Percentiles rank a stretch among this genome's conserved stretches.
Conservation (phyloP, 2,113 vertebrate species). For the Odontophorus gujanensis region DNA sequence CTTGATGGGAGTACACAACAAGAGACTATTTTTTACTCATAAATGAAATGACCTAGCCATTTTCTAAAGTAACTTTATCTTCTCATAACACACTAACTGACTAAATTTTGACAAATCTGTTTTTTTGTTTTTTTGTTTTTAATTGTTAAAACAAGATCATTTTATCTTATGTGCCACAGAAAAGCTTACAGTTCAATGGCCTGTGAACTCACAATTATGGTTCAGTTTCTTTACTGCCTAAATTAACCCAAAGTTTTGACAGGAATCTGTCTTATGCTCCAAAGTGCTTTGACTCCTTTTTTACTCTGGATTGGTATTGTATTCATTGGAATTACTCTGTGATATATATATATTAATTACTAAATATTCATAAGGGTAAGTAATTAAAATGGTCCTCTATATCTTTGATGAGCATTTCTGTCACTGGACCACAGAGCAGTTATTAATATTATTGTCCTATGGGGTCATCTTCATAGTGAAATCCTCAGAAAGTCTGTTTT, state of each 20-base stretch:
- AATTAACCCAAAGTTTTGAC: not conserved
- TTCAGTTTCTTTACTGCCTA: not conserved
- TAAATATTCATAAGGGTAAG: conserved; percentile 3
- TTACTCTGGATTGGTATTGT: not conserved
- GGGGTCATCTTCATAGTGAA: not conserved
- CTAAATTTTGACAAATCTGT: not conserved
- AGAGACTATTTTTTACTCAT: not conserved
- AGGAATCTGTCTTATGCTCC: not conserved
- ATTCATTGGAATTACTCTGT: not conserved
- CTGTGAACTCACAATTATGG: not conserved
- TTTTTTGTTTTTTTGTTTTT: not conserved
- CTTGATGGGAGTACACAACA: not conserved
- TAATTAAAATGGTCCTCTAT: not conserved
- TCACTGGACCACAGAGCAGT: not conserved
- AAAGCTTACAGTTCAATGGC: not conserved
- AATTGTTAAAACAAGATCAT: not conserved
- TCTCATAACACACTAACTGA: not conserved
- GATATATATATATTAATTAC: not conserved
- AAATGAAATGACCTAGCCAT: not conserved
- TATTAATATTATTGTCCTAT: not conserved
- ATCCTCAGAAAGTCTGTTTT: rapidly evolving
- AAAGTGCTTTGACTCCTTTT: not conserved
- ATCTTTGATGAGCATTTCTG: not conserved
- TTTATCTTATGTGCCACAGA: not conserved
- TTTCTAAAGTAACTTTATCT: not conserved